A percentile compares a stretch with the other conserved stretches of the same genome.
These are phyloP conservation scores for Hypercompe scribonia DNA, from an alignment of 2,888 invertebrate species.

Conservation along the genomic window DNA sequence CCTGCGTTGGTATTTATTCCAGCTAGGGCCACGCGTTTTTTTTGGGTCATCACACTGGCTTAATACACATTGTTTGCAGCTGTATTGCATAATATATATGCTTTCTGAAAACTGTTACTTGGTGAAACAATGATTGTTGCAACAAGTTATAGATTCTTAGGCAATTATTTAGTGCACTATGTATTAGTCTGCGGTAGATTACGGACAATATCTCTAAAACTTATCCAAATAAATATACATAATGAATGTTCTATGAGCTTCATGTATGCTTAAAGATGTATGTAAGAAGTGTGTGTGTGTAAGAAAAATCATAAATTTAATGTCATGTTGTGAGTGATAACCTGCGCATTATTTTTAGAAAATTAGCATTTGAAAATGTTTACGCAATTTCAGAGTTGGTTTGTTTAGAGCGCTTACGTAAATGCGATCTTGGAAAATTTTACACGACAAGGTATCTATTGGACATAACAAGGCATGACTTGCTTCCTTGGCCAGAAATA, in stretches of 20 bases:
- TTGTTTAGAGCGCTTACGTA: background rate
- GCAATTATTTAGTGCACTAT: background rate
- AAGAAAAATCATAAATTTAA: too few species aligned
- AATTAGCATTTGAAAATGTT: background rate
- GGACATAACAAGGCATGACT: too few species aligned
- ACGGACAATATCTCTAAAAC: background rate
- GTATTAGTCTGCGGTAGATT: background rate
- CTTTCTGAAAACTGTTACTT: background rate
- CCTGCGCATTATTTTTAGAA: background rate
- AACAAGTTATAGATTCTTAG: background rate
- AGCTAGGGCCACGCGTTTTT: background rate
- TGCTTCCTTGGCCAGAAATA: background rate
- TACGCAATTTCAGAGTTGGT: background rate
- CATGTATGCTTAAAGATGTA: background rate
- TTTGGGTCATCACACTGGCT: slow-evolving; percentile 1
- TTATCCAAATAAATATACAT: background rate
- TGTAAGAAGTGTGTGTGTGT: too few species aligned
- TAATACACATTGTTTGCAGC: background rate
- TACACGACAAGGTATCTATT: background rate
- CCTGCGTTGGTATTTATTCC: background rate
- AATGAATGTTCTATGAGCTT: background rate
- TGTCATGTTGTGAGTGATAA: too few species aligned
- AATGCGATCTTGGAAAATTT: background rate
- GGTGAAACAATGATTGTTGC: background rate
- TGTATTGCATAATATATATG: background rate